Evolutionary conservation across 2,113 vertebrate genomes (phyloP).

Genomic region (Gadus chalcogrammus): DNA sequence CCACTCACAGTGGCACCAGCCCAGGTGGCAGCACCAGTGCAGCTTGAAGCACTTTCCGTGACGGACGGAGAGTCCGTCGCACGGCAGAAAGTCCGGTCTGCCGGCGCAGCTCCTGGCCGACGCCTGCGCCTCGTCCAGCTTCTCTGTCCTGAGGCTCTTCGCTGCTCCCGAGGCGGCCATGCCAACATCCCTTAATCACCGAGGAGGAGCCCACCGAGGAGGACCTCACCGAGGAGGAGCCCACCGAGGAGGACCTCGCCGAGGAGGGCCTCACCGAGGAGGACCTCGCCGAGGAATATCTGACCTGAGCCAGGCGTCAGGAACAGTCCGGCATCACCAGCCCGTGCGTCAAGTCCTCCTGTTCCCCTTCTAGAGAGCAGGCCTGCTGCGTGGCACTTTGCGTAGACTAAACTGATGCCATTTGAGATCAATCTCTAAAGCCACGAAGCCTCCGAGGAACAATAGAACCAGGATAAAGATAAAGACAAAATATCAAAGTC

Average conservation of each 20-base stretch:
- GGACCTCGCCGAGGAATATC: background rate
- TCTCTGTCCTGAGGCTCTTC: slow-evolving; percentile 81
- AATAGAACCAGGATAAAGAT: background rate
- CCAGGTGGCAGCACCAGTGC: slow-evolving; percentile 99
- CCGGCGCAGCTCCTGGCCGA: slow-evolving; percentile 94
- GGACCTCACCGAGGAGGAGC: too few relatives aligned
- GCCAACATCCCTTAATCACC: slow-evolving; percentile 54
- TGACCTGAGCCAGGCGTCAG: background rate
- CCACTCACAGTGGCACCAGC: slow-evolving; percentile 99
- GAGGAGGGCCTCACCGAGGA: too few relatives aligned
- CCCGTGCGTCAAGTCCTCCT: too few relatives aligned
- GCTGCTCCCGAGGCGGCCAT: slow-evolving; percentile 77
- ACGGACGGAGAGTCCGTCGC: slow-evolving; percentile 95
- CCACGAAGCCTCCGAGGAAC: too few relatives aligned
- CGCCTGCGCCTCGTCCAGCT: slow-evolving; percentile 94
- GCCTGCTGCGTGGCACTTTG: too few relatives aligned
- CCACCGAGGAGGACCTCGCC: too few relatives aligned
- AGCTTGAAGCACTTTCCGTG: slow-evolving; percentile 98
- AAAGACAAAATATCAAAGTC: background rate
- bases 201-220: background rate
- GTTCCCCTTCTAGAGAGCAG: too few relatives aligned
- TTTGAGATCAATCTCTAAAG: too few relatives aligned
- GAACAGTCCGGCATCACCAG: background rate
- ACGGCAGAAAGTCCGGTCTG: slow-evolving; percentile 96
- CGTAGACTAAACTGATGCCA: too few relatives aligned